Base-by-base conservation (phyloP, 2,888 invertebrate genomes). In the Chaetogeoica ovagalla region DNA sequence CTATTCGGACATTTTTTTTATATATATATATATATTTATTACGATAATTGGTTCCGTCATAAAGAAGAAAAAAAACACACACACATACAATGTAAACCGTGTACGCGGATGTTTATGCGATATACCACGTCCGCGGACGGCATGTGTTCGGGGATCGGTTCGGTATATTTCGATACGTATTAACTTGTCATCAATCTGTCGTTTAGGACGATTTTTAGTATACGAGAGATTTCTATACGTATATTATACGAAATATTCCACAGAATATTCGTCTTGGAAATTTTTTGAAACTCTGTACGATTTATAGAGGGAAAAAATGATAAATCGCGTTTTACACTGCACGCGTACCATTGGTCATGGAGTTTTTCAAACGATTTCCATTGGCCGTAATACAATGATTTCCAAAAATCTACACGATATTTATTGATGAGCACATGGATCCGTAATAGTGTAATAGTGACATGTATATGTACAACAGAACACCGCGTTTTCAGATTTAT, bases 51-150 rank as follows among this genome's bases (percentile, higher is more conserved):
- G 52, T 73, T 19, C 2, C 62, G 23, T 73, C 52, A 17, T 63
- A 17, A 73, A 63, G 15, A n/a, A 30, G 4, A 30, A 30, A 30
- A 30, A 30, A 30, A 30, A 30, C 30, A 30, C 30, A 30, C 30
- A 30, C 30, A 30, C 30, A 4, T 30, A 48, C 48, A 17, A 7
- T 6, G 37, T 73, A 52, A 73, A 52, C 62, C 37, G n/a, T 37
- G 62, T 30, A 60, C 37, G 17, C 43, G 73, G 48, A 72, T 62
- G 60, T 72, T 72, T 62, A 72, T 48, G 23, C 19, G 6, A 60
- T 72, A 72, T n/a, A 30, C 6, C 30, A 19, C 15, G 30, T 52
- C 30, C 30, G 30, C n/a, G 6, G 30, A 62, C n/a, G 43, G 70
- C 59, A 23, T 72, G 43, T 60, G 60, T 60, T 60, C 4, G 30